These are phyloP conservation scores for Agonopterix alstromeriana DNA, from an alignment of 2,888 invertebrate species.

Conservation along the genomic window DNA sequence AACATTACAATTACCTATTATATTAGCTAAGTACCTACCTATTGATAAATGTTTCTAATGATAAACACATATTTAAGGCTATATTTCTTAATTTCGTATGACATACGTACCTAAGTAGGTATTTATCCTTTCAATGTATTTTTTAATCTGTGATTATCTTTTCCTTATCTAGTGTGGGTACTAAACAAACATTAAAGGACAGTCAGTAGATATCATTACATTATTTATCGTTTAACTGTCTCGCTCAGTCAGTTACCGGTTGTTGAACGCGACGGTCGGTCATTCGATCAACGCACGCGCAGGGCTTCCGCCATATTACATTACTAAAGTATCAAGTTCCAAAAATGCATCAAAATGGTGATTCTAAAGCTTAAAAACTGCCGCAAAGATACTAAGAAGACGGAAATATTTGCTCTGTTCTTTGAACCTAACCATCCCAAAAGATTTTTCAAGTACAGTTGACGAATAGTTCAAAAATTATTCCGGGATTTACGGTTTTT, in stretches of 20 bases:
- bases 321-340: conserved; percentile 2
- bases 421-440: conserved; percentile 67
- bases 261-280: conserved; percentile 23
- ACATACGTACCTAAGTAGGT: too few species aligned
- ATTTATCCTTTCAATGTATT: too few species aligned
- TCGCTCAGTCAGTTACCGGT: conserved; percentile 23
- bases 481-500: conserved; percentile 43
- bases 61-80: too few species aligned
- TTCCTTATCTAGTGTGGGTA: too few species aligned
- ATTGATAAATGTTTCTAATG: too few species aligned
- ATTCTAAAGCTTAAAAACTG: conserved; percentile 51
- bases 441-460: conserved; percentile 72
- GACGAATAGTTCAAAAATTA: conserved; percentile 34
- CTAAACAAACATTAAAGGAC: neutral
- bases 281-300: conserved; percentile 13
- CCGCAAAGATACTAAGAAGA: conserved; percentile 52
- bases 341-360: conserved; percentile 72
- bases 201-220: conserved; percentile 2
- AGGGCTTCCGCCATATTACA: conserved; percentile 25
- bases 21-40: too few species aligned
- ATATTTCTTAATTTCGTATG: too few species aligned
- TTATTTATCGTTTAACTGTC: conserved; percentile 11
- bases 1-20: too few species aligned
- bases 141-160: too few species aligned
- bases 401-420: conserved; percentile 54